Base-by-base conservation (phyloP, 2,888 invertebrate genomes). In the Thereva unica region DNA sequence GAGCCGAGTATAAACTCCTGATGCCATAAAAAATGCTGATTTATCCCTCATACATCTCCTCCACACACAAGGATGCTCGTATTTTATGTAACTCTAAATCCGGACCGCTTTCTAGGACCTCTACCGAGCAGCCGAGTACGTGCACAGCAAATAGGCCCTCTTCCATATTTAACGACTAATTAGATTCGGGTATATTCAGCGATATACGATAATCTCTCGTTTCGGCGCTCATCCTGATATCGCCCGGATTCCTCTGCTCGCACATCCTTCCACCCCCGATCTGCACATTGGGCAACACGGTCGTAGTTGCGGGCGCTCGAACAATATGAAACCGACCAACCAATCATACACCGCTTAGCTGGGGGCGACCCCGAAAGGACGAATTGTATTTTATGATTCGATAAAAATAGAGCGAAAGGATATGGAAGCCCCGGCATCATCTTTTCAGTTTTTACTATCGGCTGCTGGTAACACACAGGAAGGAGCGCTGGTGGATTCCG, bases 261-360 rank as follows among this genome's bases (percentile, higher is more conserved):
- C n/a, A n/a, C n/a, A n/a, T n/a, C n/a, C n/a, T n/a, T n/a, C n/a
- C n/a, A n/a, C n/a, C n/a, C n/a, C n/a, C n/a, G n/a, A n/a, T n/a
- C n/a, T n/a, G n/a, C n/a, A n/a, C 10, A 47, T 59, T 59, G 38
- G 5, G 47, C 47, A 9, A 59, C 45, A 59, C 59, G 35, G 38
- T 47, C 45, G 6, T 47, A 45, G 47, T 37, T 47, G 35, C 37
- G 59, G n/a, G 47, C 40, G 47, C 47, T 59, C 45, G 59, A 47
- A 59, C 59, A 59, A 59, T 59, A 59, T 59, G 59, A 59, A 59
- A 59, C 47, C 59, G 59, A 47, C 59, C 59, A 37, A 59, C 59
- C 59, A 59, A 59, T 59, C 59, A 59, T 59, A 59, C 41, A 45
- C 47, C 59, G 59, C 47, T 47, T 47, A 59, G 47, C 59, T 45